Evolutionary conservation across 2,113 vertebrate species (phyloP).

Genomic region (Marmota monax): DNA sequence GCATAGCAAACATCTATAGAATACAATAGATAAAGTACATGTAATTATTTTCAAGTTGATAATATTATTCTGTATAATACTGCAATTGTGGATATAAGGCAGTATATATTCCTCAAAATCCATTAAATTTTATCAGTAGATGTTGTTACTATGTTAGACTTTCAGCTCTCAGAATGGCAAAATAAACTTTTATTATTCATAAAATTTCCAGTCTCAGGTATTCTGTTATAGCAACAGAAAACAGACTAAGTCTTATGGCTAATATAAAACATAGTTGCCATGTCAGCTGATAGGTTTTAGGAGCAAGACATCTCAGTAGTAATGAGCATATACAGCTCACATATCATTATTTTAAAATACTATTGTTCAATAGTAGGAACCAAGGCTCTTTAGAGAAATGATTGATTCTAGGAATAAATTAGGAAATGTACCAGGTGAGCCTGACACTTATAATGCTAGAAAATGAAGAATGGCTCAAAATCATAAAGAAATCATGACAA

Average conservation of each 20-base stretch:
- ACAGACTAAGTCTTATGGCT: neutral
- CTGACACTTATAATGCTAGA: neutral
- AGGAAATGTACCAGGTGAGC: neutral
- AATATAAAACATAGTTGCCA: neutral
- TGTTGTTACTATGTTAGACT: neutral
- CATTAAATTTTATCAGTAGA: neutral
- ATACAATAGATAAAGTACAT: neutral
- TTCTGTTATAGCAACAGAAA: neutral
- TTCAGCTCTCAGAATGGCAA: neutral
- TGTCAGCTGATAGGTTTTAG: neutral
- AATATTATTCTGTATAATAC: neutral
- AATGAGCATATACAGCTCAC: neutral
- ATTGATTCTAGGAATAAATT: neutral
- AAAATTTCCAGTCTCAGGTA: neutral
- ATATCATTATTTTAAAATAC: neutral
- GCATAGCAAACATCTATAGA: neutral
- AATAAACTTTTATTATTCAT: neutral
- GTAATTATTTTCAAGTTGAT: neutral
- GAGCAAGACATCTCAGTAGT: neutral
- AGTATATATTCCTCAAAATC: neutral
- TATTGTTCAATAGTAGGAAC: neutral
- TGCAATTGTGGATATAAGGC: neutral
- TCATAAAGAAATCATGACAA: neutral
- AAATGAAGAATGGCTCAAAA: neutral
- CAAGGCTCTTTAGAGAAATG: neutral